Evolutionary conservation across 2,797 vertebrate genomes (phyloP), one percentile per base, ranked within the genome.

Genomic region (Pangasius macronema): DNA sequence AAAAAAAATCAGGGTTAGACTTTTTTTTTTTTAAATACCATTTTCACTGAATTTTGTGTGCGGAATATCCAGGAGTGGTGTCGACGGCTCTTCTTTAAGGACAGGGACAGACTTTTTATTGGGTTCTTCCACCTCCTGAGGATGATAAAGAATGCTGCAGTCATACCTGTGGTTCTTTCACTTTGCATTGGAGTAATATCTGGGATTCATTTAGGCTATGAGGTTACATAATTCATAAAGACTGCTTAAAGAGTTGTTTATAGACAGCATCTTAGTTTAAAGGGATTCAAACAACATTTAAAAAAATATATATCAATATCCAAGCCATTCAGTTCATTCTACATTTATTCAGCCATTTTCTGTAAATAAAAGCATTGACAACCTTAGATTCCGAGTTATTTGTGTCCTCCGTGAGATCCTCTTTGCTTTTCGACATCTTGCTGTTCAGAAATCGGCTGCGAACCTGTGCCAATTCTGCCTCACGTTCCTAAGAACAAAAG

Each of bases 381-480:
- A 96, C 95, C 94, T 92, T 91, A n/a, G 63, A 18, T 8, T 92
- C 85, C 0, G 33, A 9, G 3, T 77, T 86, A 0, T 91, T 94
- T 84, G 93, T 94, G 77, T 80, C 92, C 87, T 93, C 94, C 0
- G 89, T 87, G 8, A 61, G 91, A 86, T 94, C 93, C 13, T 94
- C 94, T 93, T 93, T 96, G 90, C 94, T 96, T 0, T 90, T 96
- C 92, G 96, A 94, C 85, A 96, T 93, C 89, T 89, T 96, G 68
- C 95, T 95, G 84, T 94, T 97, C 91, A 98, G 98, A 93, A 97
- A 96, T 33, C 97, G 95, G 90, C 91, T 95, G 65, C 97, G 97
- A 84, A 99, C 96, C 91, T 95, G 95, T 68, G 96, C 96, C 86
- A 99, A 96, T 89, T 99, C 98, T 82, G 94, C 94, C 86, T 99